Base-by-base conservation (phyloP, 2,888 invertebrate genomes). In the Thera obeliscata region DNA sequence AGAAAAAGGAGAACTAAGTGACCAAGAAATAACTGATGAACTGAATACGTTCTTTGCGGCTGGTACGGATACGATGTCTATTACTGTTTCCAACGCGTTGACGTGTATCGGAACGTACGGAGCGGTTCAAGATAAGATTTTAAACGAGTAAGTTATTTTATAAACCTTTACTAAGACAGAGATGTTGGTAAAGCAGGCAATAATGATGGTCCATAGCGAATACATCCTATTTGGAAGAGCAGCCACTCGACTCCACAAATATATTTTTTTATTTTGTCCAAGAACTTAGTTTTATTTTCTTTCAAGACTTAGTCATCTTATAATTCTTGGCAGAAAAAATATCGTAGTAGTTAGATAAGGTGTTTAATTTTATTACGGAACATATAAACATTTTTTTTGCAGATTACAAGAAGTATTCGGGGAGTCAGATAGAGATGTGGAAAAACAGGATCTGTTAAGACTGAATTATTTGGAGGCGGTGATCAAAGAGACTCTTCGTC, bases 91-190 rank as follows among this genome's bases (percentile, higher is more conserved):
- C 2, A 72, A 56, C 6, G 54, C 71, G 2, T 11, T 72, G 1
- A 65, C 72, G 3, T 52, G 73, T 2, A 12, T 78, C 0, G 79
- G 89, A 6, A 77, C 80, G 0, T 76, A 87, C 69, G 84, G 83
- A 38, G 77, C 86, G 59, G 77, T 88, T 6, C 90, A 91, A 75
- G 67, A 80, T 22, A 76, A 75, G 12, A 67, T 83, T 61, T 75
- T 76, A 66, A 56, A 78, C 43, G 85, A 86, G 85, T 83, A 74
- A 56, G 56, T 12, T 59, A 8, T 36, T 41, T 41, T 38, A 5
- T 1, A 38, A 3, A 3, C 38, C 38, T 38, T 38, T 3, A 6
- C 38, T 6, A 38, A 3, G 6, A 38, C 38, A 3, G 38, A 38
- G 38, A 38, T 5, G 38, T 38, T 3, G 38, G 4, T 5, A 38